Evolutionary conservation across 2,888 invertebrate species (phyloP), one percentile per base, ranked within the genome.

Genomic region (Xestoiulus laeticollis): DNA sequence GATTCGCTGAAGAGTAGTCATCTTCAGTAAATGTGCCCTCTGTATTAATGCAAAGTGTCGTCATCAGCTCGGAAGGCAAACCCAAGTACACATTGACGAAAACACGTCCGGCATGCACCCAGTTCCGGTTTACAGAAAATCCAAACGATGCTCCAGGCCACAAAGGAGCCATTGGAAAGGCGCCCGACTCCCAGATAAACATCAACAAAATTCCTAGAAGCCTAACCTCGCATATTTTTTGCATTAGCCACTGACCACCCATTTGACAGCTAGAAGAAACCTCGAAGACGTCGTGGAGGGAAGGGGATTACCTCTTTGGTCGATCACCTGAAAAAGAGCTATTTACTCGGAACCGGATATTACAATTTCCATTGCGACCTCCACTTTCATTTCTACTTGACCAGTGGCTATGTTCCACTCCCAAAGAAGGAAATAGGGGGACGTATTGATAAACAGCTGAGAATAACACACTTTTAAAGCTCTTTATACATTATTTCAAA

Each of bases 221-320:
- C 78, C 78, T 14, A 68, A 22, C 26, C 26, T 12, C 12, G 78
- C 78, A 78, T 78, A 78, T 78, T 78, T 78, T 8, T 30, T 26
- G 78, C 22, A 14, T 78, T 78, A 30, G 78, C 78, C 30, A 30
- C 78, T 78, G 78, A 78, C 78, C 78, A 78, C 78, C 78, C 26
- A 30, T 30, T 78, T 78, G 59, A 26, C 78, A 30, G 59, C 53
- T 19, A 53, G 19, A n/a, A 19, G 19, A 19, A 30, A 30, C 22
- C 10, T 0, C 3, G 19, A 16, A 48, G 48, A 14, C 19, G 19
- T 12, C 48, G 14, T 19, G 48, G 48, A 19, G 48, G 19, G 48
- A 19, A 19, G 48, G 48, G 48, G 14, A 48, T 43, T 3, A 48
- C 48, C 19, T 48, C 48, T 3, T 14, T 48, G 48, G 68, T 10